phyloP scores from a whole-genome alignment of 2,888 invertebrate species.

The Omphaloscelis lunosa region DNA sequence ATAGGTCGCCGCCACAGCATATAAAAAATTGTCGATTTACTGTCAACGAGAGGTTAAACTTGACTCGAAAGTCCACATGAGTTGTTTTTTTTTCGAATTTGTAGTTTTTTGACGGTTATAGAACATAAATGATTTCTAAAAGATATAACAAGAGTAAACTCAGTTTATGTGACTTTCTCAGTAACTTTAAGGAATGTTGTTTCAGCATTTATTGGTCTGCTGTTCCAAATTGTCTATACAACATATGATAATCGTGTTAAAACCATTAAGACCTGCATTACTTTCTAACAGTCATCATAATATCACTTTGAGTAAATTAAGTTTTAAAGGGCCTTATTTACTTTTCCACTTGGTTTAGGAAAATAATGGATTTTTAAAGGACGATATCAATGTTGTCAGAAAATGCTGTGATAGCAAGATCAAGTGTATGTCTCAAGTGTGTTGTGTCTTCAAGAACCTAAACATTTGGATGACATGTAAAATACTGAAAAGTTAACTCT shows the following conservation, averaged over 20 bases:
- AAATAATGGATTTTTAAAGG: neutral
- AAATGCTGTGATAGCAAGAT: constrained; percentile 13
- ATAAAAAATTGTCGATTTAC: constrained; percentile 13
- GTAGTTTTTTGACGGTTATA: neutral
- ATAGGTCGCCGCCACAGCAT: constrained; percentile 28
- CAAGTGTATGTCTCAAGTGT: constrained; percentile 3
- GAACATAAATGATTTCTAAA: neutral
- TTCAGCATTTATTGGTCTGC: neutral
- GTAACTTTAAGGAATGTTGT: neutral
- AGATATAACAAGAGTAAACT: neutral
- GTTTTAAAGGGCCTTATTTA: neutral
- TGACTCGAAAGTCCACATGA: neutral
- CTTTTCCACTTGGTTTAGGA: neutral
- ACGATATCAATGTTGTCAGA: neutral
- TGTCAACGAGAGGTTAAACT: neutral
- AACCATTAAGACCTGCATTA: constrained; percentile 30
- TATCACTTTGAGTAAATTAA: constrained; percentile 8
- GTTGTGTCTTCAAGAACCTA: neutral
- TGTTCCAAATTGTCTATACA: constrained; percentile 22
- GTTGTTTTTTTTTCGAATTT: neutral
- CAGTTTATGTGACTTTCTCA: neutral
- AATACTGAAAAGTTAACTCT: constrained; percentile 8
- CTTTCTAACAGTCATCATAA: constrained; percentile 15
- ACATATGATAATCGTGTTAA: constrained; percentile 9
- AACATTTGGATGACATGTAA: neutral